Conservation (phyloP, 2,113 vertebrate genomes). For the Phalacrocorax carbo region DNA sequence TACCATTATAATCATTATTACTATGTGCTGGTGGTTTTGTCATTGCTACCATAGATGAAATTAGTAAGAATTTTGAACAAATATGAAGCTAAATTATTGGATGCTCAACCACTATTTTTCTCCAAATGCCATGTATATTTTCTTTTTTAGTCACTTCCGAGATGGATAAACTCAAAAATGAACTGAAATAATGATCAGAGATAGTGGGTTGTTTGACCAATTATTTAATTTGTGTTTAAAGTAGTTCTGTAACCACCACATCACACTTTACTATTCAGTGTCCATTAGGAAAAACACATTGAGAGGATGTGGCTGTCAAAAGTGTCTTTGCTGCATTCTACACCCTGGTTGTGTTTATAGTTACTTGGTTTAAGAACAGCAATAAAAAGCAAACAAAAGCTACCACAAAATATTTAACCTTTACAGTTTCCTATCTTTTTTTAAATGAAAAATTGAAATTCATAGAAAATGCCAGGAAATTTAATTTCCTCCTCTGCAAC, state of each 20-base stretch:
- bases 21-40: background rate
- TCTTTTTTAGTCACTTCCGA: background rate
- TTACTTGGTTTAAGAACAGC: background rate
- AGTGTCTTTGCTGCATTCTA: background rate
- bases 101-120: background rate
- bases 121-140: background rate
- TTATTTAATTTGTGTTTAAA: background rate
- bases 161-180: background rate
- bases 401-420: slow-evolving; percentile 7
- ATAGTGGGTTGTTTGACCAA: background rate
- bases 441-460: background rate
- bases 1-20: background rate
- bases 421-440: background rate
- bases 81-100: background rate
- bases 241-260: background rate
- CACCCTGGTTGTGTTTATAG: background rate
- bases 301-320: slow-evolving; percentile 29
- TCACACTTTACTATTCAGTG: background rate
- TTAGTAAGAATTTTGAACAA: background rate
- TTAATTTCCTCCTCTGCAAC: background rate
- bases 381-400: background rate
- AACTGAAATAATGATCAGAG: background rate
- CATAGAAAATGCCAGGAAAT: background rate
- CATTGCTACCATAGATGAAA: background rate
- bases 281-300: background rate